phyloP scores from a whole-genome alignment of 2,888 invertebrate genomes.

The Rhagonycha fulva region DNA sequence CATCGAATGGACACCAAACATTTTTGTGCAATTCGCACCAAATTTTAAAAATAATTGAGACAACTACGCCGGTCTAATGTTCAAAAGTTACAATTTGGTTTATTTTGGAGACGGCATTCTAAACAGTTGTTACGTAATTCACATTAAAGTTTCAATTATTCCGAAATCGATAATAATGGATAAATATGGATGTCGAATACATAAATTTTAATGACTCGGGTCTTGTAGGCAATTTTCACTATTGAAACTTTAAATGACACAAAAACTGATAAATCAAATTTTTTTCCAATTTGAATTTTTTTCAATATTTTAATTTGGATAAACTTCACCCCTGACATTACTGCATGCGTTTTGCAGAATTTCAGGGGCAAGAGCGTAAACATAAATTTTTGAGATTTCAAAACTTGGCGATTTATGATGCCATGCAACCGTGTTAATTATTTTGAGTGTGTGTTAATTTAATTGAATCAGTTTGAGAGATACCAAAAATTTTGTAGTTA shows the following conservation, averaged over 20 bases:
- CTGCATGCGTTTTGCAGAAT: constrained; percentile 11
- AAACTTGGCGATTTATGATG: background rate
- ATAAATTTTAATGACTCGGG: background rate
- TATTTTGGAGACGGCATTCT: background rate
- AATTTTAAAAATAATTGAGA: background rate
- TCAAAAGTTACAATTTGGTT: background rate
- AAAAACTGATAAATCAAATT: background rate
- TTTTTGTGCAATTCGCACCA: background rate
- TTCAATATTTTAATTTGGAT: background rate
- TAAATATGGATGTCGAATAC: background rate
- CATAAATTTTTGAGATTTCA: background rate
- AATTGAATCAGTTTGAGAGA: constrained; percentile 3
- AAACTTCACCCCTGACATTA: background rate
- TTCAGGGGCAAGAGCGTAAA: background rate
- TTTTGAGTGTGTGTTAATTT: constrained; percentile 7
- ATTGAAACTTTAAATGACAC: background rate
- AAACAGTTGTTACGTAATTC: background rate
- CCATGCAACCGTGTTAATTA: background rate
- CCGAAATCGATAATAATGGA: background rate
- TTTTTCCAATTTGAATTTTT: background rate
- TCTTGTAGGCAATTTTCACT: background rate
- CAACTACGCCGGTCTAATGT: background rate
- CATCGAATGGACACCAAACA: background rate
- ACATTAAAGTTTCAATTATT: background rate
- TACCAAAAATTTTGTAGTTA: background rate